phyloP scores from a whole-genome alignment of 2,113 vertebrate species.

The Butorides virescens region DNA sequence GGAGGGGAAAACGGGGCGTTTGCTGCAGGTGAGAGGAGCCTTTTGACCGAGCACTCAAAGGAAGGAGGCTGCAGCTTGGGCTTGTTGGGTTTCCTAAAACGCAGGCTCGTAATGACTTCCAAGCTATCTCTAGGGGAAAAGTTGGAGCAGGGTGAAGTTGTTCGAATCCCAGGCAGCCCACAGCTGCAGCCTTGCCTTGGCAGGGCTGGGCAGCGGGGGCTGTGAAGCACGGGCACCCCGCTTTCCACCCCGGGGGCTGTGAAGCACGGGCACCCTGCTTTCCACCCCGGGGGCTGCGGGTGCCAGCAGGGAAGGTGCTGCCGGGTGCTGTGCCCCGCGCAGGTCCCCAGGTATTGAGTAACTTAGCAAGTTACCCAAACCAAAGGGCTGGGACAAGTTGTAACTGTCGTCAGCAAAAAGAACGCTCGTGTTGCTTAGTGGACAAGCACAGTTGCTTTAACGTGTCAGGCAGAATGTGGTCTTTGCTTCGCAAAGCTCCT shows the following conservation, averaged over 20 bases:
- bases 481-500: background rate
- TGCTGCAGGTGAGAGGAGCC: background rate
- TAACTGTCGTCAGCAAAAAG: background rate
- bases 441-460: background rate
- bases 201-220: fast-evolving
- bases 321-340: fast-evolving
- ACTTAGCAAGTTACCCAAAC: too few species aligned
- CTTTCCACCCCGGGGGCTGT: fast-evolving
- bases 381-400: background rate
- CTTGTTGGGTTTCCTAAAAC: background rate
- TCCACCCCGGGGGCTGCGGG: too few species aligned
- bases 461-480: background rate
- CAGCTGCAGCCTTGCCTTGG: background rate
- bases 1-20: background rate
- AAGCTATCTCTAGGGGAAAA: background rate
- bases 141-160: background rate
- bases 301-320: background rate
- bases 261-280: too few species aligned
- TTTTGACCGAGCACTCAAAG: background rate
- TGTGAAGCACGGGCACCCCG: fast-evolving
- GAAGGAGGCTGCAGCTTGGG: background rate
- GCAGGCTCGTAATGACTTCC: too few species aligned
- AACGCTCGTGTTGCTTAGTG: background rate
- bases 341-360: background rate
- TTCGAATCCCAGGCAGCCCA: fast-evolving